A percentile compares a stretch with the other conserved stretches of the same genome.
Evolutionary conservation across 2,888 invertebrate genomes (phyloP).

Genomic region (Agonum fuliginosum): DNA sequence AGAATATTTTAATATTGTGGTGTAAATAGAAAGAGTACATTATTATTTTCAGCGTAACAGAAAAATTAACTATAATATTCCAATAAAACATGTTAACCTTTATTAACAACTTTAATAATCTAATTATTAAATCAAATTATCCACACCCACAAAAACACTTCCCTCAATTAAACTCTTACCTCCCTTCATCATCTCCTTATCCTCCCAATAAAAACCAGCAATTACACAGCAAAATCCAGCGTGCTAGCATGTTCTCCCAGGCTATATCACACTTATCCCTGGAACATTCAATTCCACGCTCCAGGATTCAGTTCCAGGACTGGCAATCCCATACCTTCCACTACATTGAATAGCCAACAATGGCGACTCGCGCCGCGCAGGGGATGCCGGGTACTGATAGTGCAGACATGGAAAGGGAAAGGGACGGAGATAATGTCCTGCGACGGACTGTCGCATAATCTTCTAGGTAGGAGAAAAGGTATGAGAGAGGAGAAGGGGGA

Average conservation of each 20-base stretch:
- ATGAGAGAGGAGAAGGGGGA: no score
- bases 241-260: background rate
- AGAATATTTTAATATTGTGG: no score
- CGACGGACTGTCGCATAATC: background rate
- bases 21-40: no score
- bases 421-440: background rate
- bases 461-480: no score
- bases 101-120: no score
- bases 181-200: background rate
- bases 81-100: no score
- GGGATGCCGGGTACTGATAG: background rate
- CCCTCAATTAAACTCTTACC: no score
- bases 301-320: background rate
- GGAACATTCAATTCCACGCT: slow-evolving; percentile 32
- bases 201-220: background rate
- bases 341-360: slow-evolving; percentile 38
- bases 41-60: no score
- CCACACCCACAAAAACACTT: no score
- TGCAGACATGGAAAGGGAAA: background rate
- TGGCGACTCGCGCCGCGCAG: slow-evolving; percentile 6
- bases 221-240: background rate
- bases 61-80: no score
- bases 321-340: slow-evolving; percentile 36
- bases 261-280: slow-evolving; percentile 24
- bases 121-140: no score